Conservation (phyloP, 2,113 vertebrate species). For the Vulpes vulpes region DNA sequence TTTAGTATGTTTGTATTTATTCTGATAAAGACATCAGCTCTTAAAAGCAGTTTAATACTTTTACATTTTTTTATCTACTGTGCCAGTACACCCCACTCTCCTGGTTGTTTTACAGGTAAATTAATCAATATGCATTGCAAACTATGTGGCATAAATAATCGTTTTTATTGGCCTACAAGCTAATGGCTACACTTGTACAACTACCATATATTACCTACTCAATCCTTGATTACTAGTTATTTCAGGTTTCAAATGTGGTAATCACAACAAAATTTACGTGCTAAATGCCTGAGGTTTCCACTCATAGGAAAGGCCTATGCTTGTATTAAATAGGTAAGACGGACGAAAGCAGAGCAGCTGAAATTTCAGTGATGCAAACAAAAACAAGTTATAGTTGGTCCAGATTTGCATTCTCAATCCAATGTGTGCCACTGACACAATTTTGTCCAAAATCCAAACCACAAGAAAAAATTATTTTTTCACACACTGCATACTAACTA, state of each 20-base stretch:
- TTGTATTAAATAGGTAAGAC: conserved; percentile 2
- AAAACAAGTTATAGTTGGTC: conserved; percentile 9
- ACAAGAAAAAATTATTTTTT: not conserved
- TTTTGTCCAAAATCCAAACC: conserved; percentile 39
- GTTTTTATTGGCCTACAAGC: not conserved
- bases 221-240: not conserved
- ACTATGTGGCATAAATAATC: not conserved
- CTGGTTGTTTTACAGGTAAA: not conserved
- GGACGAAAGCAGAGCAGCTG: not conserved
- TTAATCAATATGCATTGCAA: not conserved
- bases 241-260: conserved; percentile 33
- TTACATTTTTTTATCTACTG: not conserved
- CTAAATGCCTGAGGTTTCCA: not conserved
- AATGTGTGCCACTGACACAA: conserved; percentile 8
- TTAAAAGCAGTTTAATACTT: not conserved
- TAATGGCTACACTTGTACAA: not conserved
- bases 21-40: conserved; percentile 26
- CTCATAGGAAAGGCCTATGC: not conserved
- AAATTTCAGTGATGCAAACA: conserved; percentile 27
- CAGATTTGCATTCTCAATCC: conserved; percentile 17
- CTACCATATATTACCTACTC: not conserved
- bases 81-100: conserved; percentile 1
- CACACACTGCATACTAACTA: not conserved
- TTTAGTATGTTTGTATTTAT: not conserved
- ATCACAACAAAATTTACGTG: conserved; percentile 49